A percentile compares a stretch with the other conserved stretches of the same genome.
Evolutionary conservation across 2,113 vertebrate species (phyloP).

Genomic region (Phylloscopus trochilus): DNA sequence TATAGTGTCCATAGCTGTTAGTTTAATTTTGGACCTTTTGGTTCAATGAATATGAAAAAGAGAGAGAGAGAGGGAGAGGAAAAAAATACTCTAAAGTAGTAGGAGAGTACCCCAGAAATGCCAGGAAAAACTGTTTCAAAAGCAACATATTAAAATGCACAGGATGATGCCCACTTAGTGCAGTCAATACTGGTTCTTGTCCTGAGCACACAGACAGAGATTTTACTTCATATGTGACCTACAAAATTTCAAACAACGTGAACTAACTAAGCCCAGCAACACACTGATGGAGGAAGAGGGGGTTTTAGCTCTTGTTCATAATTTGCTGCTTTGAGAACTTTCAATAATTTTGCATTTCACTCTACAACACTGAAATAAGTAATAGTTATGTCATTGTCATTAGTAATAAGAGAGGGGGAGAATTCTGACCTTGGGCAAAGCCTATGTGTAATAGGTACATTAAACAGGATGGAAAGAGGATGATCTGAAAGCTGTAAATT

Average conservation of each 20-base stretch:
- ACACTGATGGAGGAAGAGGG: neutral
- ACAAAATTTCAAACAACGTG: neutral
- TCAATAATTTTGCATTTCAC: neutral
- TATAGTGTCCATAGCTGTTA: neutral
- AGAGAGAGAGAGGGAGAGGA: neutral
- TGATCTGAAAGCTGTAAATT: neutral
- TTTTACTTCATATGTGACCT: neutral
- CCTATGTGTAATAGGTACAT: neutral
- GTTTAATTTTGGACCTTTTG: neutral
- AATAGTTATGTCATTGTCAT: neutral
- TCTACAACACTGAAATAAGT: neutral
- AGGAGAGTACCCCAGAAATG: neutral
- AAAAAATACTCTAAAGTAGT: neutral
- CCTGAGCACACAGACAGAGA: neutral
- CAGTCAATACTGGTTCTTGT: accelerated
- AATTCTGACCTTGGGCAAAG: neutral
- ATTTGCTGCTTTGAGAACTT: neutral
- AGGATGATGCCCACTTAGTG: neutral
- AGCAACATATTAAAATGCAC: neutral
- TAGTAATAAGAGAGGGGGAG: neutral
- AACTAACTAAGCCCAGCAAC: neutral
- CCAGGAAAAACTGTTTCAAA: neutral
- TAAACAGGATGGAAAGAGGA: neutral
- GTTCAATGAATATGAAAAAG: neutral
- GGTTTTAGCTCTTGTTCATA: neutral